Base-by-base conservation (phyloP, 1,140 invertebrate genomes). In the Nephotettix cincticeps region DNA sequence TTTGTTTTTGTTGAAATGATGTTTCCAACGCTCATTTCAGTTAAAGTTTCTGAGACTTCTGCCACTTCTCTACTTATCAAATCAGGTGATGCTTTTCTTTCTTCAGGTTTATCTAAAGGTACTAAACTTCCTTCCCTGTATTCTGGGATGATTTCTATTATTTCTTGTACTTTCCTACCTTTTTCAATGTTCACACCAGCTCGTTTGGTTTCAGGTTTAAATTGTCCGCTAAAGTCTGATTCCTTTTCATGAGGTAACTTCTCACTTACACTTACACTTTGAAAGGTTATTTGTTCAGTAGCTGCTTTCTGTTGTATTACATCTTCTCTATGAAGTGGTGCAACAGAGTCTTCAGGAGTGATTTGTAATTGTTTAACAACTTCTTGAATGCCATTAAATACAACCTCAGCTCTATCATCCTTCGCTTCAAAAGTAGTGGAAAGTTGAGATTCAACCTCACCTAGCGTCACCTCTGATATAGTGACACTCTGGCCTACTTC, bases 391-490 rank as follows among this genome's bases (percentile, higher is more conserved):
- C 72, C 77, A 69, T 77, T 75, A 43, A 83, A 71, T 69, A 75
- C 74, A 11, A 76, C 65, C 21, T 72, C 47, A 43, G 83, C 83
- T 75, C 67, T 77, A 73, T 74, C 76, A n/a, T 74, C 70, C 72
- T 75, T 72, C 47, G 77, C 74, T 58, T 74, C 47, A 71, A 78
- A 76, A 67, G 70, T 73, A 45, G 75, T 29, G n/a, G 23, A 67
- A 68, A 70, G 76, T 4, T 58, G 45, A 21, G 43, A 77, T 77
- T 87, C 87, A 74, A 84, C 85, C 45, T 86, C 83, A n/a, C 78
- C 82, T 13, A 81, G 47, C 17, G 80, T 82, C n/a, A 87, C 77
- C 28, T 82, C 72, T 13, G 83, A 85, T n/a, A 87, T 78, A 36
- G 79, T 79, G 14, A 87, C 36, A 72, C 81, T 71, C 76, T 84